Conservation (phyloP, 2,797 vertebrate genomes). For the Sternarchorhynchus goeldii region DNA sequence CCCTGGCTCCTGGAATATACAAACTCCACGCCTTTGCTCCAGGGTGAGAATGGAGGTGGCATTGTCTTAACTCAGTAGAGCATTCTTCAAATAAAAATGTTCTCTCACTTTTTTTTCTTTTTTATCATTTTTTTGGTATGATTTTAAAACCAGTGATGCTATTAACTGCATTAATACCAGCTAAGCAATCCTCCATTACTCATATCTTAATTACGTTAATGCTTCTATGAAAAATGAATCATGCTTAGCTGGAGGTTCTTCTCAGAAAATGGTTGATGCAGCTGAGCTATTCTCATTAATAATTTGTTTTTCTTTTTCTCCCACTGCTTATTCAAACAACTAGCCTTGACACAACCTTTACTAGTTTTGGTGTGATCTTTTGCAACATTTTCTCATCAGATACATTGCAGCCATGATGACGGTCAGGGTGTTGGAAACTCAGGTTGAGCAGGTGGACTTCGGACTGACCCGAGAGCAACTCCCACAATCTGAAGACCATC, state of each 20-base stretch:
- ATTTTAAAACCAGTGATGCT: too few relatives aligned
- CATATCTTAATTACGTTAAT: too few relatives aligned
- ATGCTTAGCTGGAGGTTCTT: not conserved
- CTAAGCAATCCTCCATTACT: too few relatives aligned
- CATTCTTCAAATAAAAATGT: too few relatives aligned
- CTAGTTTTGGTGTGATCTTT: not conserved
- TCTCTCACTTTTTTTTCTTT: too few relatives aligned
- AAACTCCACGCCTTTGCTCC: slow-evolving; percentile 84
- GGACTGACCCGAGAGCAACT: slow-evolving; percentile 73
- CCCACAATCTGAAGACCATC: slow-evolving; percentile 69
- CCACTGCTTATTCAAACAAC: too few relatives aligned
- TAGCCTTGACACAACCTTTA: not conserved
- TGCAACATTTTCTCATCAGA: slow-evolving; percentile 64
- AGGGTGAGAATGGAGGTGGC: slow-evolving; percentile 76
- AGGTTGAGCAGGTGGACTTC: slow-evolving; percentile 85
- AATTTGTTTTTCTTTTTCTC: not conserved
- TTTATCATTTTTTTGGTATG: too few relatives aligned
- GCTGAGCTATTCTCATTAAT: not conserved
- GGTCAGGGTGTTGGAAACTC: slow-evolving; percentile 78
- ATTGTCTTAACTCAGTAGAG: too few relatives aligned
- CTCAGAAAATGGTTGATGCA: not conserved
- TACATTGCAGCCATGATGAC: slow-evolving; percentile 79
- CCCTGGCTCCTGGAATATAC: slow-evolving; percentile 85
- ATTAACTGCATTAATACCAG: too few relatives aligned
- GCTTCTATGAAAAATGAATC: not conserved